Conservation (phyloP, 2,113 vertebrate genomes). For the Phaethornis superciliosus region DNA sequence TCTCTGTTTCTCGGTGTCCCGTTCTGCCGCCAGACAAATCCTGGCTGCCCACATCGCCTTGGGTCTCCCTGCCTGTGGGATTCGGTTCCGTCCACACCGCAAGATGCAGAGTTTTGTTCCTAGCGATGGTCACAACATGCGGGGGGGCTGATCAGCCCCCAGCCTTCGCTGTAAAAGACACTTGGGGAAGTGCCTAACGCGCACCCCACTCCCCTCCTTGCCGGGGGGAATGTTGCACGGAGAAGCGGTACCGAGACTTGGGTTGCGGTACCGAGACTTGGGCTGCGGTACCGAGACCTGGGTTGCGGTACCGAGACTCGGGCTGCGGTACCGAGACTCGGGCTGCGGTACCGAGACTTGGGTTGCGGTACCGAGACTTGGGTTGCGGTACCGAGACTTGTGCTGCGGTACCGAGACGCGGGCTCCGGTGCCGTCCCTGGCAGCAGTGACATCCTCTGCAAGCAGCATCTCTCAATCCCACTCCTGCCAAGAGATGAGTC, state of each 20-base stretch:
- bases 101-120: rapidly evolving
- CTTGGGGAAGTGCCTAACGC: rapidly evolving
- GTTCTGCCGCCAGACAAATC: no score
- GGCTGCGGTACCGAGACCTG: not conserved
- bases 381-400: not conserved
- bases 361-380: rapidly evolving
- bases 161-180: no score
- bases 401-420: no score
- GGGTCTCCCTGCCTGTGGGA: rapidly evolving
- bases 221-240: rapidly evolving
- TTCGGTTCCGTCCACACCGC: rapidly evolving
- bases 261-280: not conserved
- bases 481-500: not conserved
- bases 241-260: rapidly evolving
- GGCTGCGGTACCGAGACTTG: no score
- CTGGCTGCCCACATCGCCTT: rapidly evolving
- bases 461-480: rapidly evolving
- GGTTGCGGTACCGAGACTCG: rapidly evolving
- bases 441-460: rapidly evolving
- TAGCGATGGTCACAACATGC: rapidly evolving
- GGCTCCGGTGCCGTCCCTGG: not conserved
- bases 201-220: rapidly evolving
- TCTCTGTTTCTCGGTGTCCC: no score
- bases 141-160: not conserved
- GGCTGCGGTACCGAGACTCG: not conserved